Percentiles rank a stretch among this genome's conserved stretches.
Evolutionary conservation across 2,797 vertebrate species (phyloP).

Genomic region (Pyrocephalus nanus): DNA sequence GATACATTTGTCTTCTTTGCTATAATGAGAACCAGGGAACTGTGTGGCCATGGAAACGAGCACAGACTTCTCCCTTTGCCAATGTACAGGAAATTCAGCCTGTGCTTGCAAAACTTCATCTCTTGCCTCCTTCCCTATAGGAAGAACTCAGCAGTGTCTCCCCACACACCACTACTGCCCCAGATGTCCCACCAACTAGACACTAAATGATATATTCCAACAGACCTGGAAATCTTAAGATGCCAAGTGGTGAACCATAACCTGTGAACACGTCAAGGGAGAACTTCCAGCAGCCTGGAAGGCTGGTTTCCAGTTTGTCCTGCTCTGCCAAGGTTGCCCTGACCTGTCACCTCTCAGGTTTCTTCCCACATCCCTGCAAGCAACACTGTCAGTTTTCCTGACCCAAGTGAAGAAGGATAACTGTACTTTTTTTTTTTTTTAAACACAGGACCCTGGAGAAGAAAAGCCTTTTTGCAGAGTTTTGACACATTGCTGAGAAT

Average conservation of each 20-base stretch:
- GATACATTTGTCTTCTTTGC: not conserved
- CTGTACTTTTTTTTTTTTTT: not conserved
- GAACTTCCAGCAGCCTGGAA: not conserved
- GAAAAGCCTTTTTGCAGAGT: not conserved
- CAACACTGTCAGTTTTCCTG: not conserved
- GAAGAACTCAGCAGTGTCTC: not conserved
- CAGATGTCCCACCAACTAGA: not conserved
- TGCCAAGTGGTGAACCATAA: not conserved
- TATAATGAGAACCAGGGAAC: not conserved
- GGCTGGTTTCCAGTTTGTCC: not conserved
- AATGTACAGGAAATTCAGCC: not conserved
- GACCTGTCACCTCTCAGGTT: not conserved
- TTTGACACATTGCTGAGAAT: not conserved
- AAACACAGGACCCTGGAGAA: not conserved
- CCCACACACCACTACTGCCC: not conserved
- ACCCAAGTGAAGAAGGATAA: not conserved
- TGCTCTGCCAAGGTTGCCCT: not conserved
- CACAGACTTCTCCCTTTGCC: not conserved
- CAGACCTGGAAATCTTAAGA: not conserved
- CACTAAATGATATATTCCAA: not conserved
- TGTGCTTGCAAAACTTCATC: not conserved
- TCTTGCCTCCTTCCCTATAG: not conserved
- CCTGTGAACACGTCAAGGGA: not conserved
- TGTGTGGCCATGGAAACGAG: slow-evolving; percentile 15
- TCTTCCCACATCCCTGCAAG: not conserved